These are phyloP conservation scores for Asobara japonica DNA, from an alignment of 1,140 invertebrate species.

Conservation along the genomic window DNA sequence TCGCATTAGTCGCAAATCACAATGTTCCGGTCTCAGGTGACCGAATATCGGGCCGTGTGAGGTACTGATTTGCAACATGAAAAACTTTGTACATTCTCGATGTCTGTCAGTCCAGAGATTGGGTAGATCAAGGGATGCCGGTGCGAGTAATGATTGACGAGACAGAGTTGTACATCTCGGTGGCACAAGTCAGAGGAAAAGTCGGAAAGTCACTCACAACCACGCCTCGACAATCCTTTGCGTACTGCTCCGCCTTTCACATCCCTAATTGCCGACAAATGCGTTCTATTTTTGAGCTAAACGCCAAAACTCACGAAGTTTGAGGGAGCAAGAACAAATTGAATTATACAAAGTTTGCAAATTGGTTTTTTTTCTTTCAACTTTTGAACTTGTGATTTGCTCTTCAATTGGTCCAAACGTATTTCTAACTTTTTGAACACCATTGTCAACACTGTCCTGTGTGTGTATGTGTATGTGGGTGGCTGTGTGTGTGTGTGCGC, in stretches of 20 bases:
- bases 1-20: neutral
- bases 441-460: too few species aligned
- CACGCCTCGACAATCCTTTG: constrained; percentile 57
- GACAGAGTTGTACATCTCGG: neutral
- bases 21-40: neutral
- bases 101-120: neutral
- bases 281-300: neutral
- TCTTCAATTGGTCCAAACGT: too few species aligned
- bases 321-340: too few species aligned
- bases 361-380: too few species aligned
- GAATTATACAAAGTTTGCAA: too few species aligned
- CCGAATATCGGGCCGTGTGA: neutral
- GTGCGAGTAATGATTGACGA: neutral
- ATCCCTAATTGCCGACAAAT: constrained; percentile 46
- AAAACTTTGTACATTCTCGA: neutral
- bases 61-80: neutral
- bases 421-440: too few species aligned
- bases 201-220: constrained; percentile 31
- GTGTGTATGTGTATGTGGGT: too few species aligned
- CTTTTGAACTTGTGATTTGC: too few species aligned
- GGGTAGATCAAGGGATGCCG: neutral
- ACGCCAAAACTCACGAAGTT: too few species aligned
- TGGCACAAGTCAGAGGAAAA: constrained; percentile 11
- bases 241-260: constrained; percentile 47
- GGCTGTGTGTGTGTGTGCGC: too few species aligned